Evolutionary conservation across 2,888 invertebrate genomes (phyloP), one percentile per base, ranked within the genome.

Genomic region (Diarsia dahlii): DNA sequence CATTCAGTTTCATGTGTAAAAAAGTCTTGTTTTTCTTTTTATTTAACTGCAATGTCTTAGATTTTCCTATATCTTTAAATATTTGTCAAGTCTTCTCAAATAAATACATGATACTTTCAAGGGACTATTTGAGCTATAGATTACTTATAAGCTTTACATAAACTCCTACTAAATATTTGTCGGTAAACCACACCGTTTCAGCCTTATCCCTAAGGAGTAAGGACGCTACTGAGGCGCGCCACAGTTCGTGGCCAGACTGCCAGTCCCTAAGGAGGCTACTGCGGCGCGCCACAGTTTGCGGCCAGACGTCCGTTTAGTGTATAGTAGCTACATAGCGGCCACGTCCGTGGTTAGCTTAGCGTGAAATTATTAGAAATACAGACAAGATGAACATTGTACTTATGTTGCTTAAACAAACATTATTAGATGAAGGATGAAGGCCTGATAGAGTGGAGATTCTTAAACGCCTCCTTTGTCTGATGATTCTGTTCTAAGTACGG

Each of bases 241-340:
- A 69, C 70, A 78, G 46, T 28, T 58, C 54, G n/a, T 28, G 54
- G 50, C 12, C 60, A 58, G 10, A 34, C 56, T 12, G 10, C 56
- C 58, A 34, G 34, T 54, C 15, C 10, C 23, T 13, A n/a, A 18
- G n/a, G 54, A 15, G 52, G 46, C 9, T 15, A 15, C n/a, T 63
- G 80, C 2, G 71, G 71, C n/a, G 28, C 18, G 45, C 56, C 70
- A 69, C 70, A 78, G 50, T 28, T 58, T 54, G 18, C 39, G 48
- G 56, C 12, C 60, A 58, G 10, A 34, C 56, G 15, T 23, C 34
- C 34, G 20, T 1, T 52, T n/a, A 60, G 5, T 45, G 8, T 6
- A 3, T 28, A 23, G 10, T 20, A 45, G 13, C 3, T 45, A 28
- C 15, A 13, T 58, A 48, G 23, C 18, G 13, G 48, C 56, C 28